Evolutionary conservation across 2,797 vertebrate species (phyloP).

Genomic region (Sebastes kiyomatsui): DNA sequence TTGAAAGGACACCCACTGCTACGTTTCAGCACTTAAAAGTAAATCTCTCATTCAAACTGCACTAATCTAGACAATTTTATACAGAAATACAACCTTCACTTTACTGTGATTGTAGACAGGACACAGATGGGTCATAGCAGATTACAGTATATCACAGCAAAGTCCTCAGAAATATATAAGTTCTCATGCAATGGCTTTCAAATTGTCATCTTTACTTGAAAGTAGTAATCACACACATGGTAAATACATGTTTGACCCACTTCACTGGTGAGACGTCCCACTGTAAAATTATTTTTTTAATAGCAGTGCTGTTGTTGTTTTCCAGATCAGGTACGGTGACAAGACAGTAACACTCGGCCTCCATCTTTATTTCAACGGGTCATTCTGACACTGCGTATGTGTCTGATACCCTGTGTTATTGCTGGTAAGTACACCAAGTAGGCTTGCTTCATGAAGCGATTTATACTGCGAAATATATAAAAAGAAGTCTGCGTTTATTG

Average conservation of each 20-base stretch:
- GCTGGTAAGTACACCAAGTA: constrained; percentile 74
- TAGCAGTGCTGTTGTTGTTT: not conserved
- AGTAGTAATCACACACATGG: not conserved
- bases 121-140: not conserved
- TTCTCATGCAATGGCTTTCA: not conserved
- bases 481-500: not conserved
- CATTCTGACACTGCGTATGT: constrained; percentile 30
- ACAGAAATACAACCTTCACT: too few relatives aligned
- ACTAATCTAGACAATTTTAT: not conserved
- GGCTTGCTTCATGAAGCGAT: not conserved
- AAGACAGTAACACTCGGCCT: not conserved
- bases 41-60: not conserved
- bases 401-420: constrained; percentile 79
- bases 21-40: constrained; percentile 61
- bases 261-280: too few relatives aligned
- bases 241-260: not conserved
- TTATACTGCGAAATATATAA: not conserved
- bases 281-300: too few relatives aligned
- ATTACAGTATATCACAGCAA: too few relatives aligned
- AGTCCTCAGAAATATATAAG: not conserved
- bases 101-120: too few relatives aligned
- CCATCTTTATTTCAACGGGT: not conserved
- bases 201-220: not conserved
- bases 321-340: not conserved
- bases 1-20: not conserved